Evolutionary conservation across 2,888 invertebrate species (phyloP).

Genomic region (Drosophila fungiperda): DNA sequence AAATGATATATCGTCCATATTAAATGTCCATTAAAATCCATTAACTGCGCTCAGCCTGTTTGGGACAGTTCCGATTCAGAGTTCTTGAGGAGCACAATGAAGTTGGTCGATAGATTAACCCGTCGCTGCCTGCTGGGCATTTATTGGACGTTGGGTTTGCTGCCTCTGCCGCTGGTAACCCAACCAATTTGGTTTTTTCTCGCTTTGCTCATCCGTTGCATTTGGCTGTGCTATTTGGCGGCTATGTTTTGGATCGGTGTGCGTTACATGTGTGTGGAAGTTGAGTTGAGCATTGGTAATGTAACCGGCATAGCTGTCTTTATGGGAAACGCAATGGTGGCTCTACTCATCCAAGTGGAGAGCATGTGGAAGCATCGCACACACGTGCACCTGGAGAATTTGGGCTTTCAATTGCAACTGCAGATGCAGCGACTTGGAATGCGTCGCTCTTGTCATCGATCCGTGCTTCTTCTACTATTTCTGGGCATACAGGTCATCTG

Average conservation of each 20-base stretch:
- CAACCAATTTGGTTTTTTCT: conserved; percentile 13
- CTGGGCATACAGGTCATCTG: conserved; percentile 36
- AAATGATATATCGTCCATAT: conserved; percentile 34
- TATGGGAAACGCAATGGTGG: conserved; percentile 40
- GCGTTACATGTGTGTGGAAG: not conserved
- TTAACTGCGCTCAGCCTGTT: not conserved
- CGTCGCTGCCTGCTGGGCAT: conserved; percentile 26
- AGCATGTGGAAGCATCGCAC: conserved; percentile 45
- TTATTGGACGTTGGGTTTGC: conserved; percentile 43
- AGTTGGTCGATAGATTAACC: conserved; percentile 44
- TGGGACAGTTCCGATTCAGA: conserved; percentile 21
- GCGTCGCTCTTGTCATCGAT: conserved; percentile 22
- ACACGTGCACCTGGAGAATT: conserved; percentile 22
- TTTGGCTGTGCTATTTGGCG: conserved; percentile 48
- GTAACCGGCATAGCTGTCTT: conserved; percentile 43
- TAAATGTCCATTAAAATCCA: not conserved
- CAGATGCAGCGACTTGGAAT: conserved; percentile 60
- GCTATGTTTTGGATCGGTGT: conserved; percentile 11
- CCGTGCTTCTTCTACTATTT: conserved; percentile 37
- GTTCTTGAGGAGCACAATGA: conserved; percentile 40
- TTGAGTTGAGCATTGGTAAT: conserved; percentile 19
- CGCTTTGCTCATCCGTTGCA: conserved; percentile 29
- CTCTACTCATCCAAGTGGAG: conserved; percentile 52
- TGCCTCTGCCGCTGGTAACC: conserved; percentile 48
- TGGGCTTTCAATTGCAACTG: conserved; percentile 50